Evolutionary conservation across 2,113 vertebrate species (phyloP).

Genomic region (Pontoporia blainvillei): DNA sequence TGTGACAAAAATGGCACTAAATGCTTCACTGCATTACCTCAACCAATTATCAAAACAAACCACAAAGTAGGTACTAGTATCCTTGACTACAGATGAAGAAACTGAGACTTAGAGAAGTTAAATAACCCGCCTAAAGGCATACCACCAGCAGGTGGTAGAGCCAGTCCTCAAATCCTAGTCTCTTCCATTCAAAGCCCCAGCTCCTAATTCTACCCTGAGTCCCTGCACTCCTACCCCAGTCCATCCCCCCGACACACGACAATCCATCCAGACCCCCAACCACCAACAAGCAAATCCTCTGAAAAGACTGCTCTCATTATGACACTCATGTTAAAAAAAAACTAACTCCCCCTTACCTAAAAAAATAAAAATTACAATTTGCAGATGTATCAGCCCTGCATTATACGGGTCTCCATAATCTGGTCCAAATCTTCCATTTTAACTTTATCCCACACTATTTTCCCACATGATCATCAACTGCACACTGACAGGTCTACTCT

Average conservation of each 20-base stretch:
- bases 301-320: background rate
- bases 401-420: background rate
- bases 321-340: background rate
- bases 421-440: background rate
- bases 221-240: background rate
- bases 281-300: background rate
- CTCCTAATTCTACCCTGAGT: background rate
- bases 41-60: background rate
- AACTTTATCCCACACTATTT: background rate
- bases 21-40: background rate
- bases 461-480: background rate
- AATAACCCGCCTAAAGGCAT: background rate
- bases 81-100: background rate
- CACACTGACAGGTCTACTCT: background rate
- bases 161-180: background rate
- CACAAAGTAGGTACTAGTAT: background rate
- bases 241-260: background rate
- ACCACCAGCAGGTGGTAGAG: background rate
- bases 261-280: background rate
- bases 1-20: background rate
- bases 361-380: background rate
- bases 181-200: background rate
- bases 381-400: background rate
- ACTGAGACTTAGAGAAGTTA: background rate
- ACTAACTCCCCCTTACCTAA: background rate